Conservation (phyloP, 2,113 vertebrate species). For the Scartelaos histophorus region DNA sequence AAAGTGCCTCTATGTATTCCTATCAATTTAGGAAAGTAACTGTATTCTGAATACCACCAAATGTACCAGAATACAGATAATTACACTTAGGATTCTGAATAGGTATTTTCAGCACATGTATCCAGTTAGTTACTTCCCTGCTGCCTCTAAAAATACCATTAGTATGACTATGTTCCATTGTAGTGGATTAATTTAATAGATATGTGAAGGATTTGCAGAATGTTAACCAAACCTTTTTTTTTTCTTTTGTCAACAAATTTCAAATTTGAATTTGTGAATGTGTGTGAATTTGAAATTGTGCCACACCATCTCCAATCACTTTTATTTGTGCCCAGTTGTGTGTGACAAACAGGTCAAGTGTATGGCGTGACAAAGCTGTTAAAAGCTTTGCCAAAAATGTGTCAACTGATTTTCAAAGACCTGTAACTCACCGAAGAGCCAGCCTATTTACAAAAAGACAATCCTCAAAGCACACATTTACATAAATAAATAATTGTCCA, state of each 20-base stretch:
- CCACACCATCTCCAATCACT: neutral
- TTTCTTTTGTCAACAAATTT: neutral
- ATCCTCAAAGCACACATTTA: constrained; percentile 28
- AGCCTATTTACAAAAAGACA: constrained; percentile 35
- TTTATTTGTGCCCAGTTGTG: neutral
- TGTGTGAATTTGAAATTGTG: no score
- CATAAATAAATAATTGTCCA: constrained; percentile 38
- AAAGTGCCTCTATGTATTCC: no score
- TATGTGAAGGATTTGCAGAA: neutral
- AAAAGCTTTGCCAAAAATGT: constrained; percentile 27
- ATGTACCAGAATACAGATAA: no score
- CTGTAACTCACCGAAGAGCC: constrained; percentile 30
- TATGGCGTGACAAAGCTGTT: constrained; percentile 10
- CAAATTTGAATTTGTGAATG: no score
- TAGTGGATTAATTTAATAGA: no score
- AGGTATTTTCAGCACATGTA: no score
- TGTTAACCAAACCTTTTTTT: neutral
- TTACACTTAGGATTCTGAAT: no score
- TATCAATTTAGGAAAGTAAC: no score
- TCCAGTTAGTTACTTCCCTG: no score
- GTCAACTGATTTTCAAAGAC: constrained; percentile 33
- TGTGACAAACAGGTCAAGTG: constrained; percentile 24
- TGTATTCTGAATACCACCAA: no score
- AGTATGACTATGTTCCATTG: no score
- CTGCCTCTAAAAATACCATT: no score